Evolutionary conservation across 2,888 invertebrate genomes (phyloP), one percentile per base, ranked within the genome.

Genomic region (Stratiomys singularior): DNA sequence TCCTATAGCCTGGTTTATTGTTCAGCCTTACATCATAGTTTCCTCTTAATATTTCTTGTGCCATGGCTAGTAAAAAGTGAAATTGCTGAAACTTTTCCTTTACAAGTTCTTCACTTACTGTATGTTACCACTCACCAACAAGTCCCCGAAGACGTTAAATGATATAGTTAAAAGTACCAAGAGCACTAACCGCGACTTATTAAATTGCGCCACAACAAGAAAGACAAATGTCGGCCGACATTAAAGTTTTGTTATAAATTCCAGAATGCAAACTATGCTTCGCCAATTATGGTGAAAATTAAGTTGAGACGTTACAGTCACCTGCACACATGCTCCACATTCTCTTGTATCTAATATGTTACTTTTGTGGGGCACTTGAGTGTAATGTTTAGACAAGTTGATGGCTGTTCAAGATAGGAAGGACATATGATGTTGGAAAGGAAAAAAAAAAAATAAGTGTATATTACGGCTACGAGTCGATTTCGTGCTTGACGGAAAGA

Each of bases 181-280:
- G 52, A 52, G 9, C 5, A 60, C 25, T 25, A 56, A 60, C 52
- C 52, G 52, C n/a, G 15, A 18, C 15, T 18, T 52, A 15, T 15
- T 21, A 60, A 60, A 60, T 60, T 60, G 25, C 23, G 7, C 9
- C 60, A 15, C 23, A 13, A 37, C 37, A 37, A 37, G 60, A 60
- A 60, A 60, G 60, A 60, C 60, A 60, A 60, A 60, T 60, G 60
- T 18, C 60, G 25, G 18, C 25, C 7, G 60, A 25, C 15, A 18
- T 52, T n/a, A 52, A 52, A 52, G 52, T 52, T 37, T 52, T 52
- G 52, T 52, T 21, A 18, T 25, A 23, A 21, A 60, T 21, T 60
- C 2, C 21, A 25, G 60, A 60, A 60, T 60, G 60, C 60, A 60
- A 60, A 60, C 60, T 60, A 60, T 60, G 60, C 52, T 52, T 52